Conservation (phyloP, 2,113 vertebrate genomes). For the Pseudonaja textilis region DNA sequence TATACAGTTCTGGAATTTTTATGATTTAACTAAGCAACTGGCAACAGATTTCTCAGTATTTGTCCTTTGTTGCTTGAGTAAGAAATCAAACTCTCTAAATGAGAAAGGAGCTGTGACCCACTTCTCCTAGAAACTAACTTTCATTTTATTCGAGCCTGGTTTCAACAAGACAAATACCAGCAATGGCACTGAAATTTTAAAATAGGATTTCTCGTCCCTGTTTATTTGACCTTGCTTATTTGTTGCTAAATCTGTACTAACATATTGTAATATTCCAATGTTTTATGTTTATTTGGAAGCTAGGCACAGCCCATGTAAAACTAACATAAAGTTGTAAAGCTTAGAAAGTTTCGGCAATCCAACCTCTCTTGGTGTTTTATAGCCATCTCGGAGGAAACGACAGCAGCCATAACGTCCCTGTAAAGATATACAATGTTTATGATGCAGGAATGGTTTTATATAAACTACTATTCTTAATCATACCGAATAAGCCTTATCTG, state of each 20-base stretch:
- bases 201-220: not conserved
- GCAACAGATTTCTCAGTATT: not conserved
- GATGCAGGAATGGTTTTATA: not conserved
- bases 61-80: not conserved
- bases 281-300: not conserved
- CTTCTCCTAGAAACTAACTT: not conserved
- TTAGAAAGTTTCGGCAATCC: constrained; percentile 35
- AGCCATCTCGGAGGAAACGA: constrained; percentile 95
- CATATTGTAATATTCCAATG: not conserved
- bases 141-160: too few relatives aligned
- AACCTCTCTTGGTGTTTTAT: constrained; percentile 95
- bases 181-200: not conserved
- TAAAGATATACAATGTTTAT: constrained; percentile 5
- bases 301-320: not conserved
- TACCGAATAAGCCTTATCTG: not conserved
- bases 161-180: not conserved
- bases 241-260: not conserved
- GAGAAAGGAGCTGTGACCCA: not conserved
- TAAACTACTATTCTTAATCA: not conserved
- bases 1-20: not conserved
- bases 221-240: not conserved
- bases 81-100: not conserved
- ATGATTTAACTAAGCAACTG: not conserved
- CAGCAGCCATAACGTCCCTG: constrained; percentile 97
- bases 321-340: not conserved